Base-by-base conservation (phyloP, 2,113 vertebrate species). In the Mohoua ochrocephala region DNA sequence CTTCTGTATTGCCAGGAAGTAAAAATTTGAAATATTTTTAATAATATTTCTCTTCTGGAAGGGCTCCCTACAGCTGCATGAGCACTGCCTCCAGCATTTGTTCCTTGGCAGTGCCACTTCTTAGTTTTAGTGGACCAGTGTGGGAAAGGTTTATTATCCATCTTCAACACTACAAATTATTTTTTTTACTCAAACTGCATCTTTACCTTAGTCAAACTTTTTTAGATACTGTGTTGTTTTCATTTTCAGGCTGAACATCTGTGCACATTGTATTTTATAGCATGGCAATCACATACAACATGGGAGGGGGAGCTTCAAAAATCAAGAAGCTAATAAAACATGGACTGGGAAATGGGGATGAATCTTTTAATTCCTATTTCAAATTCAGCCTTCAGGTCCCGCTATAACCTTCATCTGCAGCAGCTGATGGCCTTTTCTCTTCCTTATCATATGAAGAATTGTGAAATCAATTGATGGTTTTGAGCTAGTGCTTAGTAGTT, bases 1-100 rank as follows among this genome's bases (percentile, higher is more conserved):
- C 95, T 98, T 98, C 97, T 98, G 87, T 97, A 97, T 96, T 98
- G 93, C 96, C 98, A 98, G 97, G 95, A 98, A 98, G 96, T 92
- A 20, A 97, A 92, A 96, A 97, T 91, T 94, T 94, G 67, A 94
- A 81, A 30, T 81, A 68, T 57, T 87, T 93, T 73, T 49, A 5
- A 39, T 67, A 64, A 45, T 73, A 13, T 74, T 21, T 79, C 67
- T 71, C 61, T 61, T 77, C 37, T 76, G 41, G 61, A 71, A 73
- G 35, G 49, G 31, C 42, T 86, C 3, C 5, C 14, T 30, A 24
- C 33, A 61, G 54, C 7, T 52, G 12, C 33, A 41, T n/a, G 59
- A 82, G 5, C 21, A 54, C 15, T 45, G 35, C 15, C 31, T 85
- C 27, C 37, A 75, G 11, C 15, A 8, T 77, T 56, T 74, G 13